Conservation (phyloP, 2,888 invertebrate species). For the Scaeva pyrastri region DNA sequence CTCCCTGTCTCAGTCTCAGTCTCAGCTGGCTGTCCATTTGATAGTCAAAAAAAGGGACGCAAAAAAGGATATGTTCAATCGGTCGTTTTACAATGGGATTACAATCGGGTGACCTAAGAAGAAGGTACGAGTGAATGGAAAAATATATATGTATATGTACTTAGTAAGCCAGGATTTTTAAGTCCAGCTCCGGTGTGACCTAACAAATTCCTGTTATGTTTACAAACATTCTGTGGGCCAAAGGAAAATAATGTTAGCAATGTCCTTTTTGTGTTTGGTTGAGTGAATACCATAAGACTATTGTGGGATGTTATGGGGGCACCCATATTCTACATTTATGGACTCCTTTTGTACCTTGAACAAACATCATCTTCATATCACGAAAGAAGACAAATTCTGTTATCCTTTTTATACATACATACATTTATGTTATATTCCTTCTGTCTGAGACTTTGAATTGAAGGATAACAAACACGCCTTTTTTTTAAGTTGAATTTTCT, state of each 20-base stretch:
- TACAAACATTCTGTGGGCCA: constrained; percentile 71
- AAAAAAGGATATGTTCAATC: constrained; percentile 63
- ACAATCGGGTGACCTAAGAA: constrained; percentile 50
- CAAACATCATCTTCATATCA: constrained; percentile 15
- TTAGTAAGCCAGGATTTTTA: constrained; percentile 46
- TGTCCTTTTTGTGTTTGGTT: constrained; percentile 63
- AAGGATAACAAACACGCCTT: constrained; percentile 44
- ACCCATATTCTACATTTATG: constrained; percentile 25
- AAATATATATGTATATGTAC: constrained; percentile 18
- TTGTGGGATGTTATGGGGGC: constrained; percentile 70
- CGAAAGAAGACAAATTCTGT: constrained; percentile 43
- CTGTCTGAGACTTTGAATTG: neutral
- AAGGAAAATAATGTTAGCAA: constrained; percentile 57
- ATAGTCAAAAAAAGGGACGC: constrained; percentile 18
- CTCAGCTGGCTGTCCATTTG: constrained; percentile 61
- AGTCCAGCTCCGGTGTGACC: constrained; percentile 48
- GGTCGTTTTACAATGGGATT: constrained; percentile 63
- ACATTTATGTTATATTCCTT: too few species aligned
- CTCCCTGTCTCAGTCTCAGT: too few species aligned
- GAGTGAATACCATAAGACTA: constrained; percentile 64
- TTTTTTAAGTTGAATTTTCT: constrained; percentile 21
- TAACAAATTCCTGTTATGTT: constrained; percentile 47
- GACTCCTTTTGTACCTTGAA: constrained; percentile 51
- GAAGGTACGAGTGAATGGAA: constrained; percentile 4
- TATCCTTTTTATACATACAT: constrained; percentile 34